Base-by-base conservation (phyloP, 2,113 vertebrate genomes). In the Corapipo altera region DNA sequence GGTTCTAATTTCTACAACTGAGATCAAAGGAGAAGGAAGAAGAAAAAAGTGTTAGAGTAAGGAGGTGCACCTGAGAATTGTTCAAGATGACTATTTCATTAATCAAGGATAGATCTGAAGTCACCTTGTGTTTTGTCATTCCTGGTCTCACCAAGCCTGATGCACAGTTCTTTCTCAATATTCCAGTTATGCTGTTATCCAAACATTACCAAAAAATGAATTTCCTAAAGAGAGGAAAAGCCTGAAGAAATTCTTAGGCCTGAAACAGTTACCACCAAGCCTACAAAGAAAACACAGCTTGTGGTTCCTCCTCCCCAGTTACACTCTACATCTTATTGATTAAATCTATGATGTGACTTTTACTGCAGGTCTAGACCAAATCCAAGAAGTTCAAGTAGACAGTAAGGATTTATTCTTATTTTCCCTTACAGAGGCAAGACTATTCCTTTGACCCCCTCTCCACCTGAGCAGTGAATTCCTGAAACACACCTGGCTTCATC, bases 401-500 rank as follows among this genome's bases (percentile, higher is more conserved):
- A 22, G 14, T 33, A 48, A 75, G 43, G 70, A 52, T 59, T 84
- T 65, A 57, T 6, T 51, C 30, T 43, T 46, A 37, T 37, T 62
- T 52, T n/a, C 43, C 62, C 57, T 54, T 11, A 26, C 10, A 49
- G 22, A 77, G 14, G 14, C 23, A 44, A 87, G 28, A 26, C 19
- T 23, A 33, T 1, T 54, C 37, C n/a, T 51, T 33, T 28, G 12
- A 15, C 24, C 15, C 2, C 17, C 37, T 19, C 17, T 35, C 67
- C 15, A 22, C 2, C 7, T 2, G 16, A 80, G 48, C 43, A 62
- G 61, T 30, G 30, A 72, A 51, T 7, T 39, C 76, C 74, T 8
- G 28, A 43, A 41, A 11, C 19, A 13, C 39, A 32, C 12, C 6
- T 2, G 0, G 12, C 27, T 1, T 75, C 37, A 22, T 6, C 10